phyloP scores from a whole-genome alignment of 2,888 invertebrate species.

The Ornithoptera priamus region DNA sequence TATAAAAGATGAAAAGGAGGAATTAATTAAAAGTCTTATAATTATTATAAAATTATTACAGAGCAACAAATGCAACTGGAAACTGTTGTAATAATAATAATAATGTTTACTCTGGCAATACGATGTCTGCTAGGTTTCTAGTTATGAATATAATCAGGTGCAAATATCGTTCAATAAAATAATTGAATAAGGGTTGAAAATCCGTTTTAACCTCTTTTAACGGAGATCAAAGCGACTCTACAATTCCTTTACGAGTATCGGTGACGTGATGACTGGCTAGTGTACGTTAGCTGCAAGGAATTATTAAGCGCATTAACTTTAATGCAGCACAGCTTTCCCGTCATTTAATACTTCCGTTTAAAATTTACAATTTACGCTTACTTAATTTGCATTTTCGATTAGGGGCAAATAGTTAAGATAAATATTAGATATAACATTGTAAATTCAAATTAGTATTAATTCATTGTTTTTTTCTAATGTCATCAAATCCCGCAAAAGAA shows the following conservation, averaged over 20 bases:
- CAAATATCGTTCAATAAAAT: neutral
- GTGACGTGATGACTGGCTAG: constrained; percentile 26
- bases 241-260: constrained; percentile 28
- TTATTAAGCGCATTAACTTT: constrained; percentile 52
- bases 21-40: no score
- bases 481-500: no score
- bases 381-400: neutral
- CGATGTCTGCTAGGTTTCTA: no score
- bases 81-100: no score
- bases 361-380: constrained; percentile 8
- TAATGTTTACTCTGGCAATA: no score
- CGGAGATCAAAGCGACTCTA: constrained; percentile 17
- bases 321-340: constrained; percentile 35
- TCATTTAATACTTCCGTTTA: constrained; percentile 22
- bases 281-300: constrained; percentile 32
- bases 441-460: neutral
- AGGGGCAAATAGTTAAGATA: neutral
- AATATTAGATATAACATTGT: neutral
- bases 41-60: no score
- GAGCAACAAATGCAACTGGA: no score
- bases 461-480: neutral
- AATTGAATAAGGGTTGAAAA: constrained; percentile 20
- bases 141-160: neutral
- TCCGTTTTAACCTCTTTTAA: constrained; percentile 24
- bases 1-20: no score